Evolutionary conservation across 2,888 invertebrate species (phyloP).

Genomic region (Drosophila setosimentum): DNA sequence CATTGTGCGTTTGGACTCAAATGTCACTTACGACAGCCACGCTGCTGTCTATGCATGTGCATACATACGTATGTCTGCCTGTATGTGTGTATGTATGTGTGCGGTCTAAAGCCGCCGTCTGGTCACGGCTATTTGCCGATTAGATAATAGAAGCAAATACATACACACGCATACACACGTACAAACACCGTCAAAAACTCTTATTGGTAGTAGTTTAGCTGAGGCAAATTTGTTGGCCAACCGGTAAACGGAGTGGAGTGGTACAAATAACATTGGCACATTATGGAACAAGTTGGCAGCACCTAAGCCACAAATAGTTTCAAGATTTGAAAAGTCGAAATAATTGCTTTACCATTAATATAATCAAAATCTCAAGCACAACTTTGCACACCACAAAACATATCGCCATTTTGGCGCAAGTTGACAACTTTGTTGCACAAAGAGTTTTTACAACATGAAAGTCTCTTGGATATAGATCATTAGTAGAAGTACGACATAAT

Average conservation of each 20-base stretch:
- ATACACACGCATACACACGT: conserved; percentile 9
- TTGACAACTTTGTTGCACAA: not conserved
- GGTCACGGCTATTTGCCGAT: conserved; percentile 56
- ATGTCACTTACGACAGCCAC: conserved; percentile 21
- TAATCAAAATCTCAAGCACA: not conserved
- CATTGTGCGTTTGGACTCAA: conserved; percentile 56
- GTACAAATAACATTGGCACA: conserved; percentile 5
- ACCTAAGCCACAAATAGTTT: no score
- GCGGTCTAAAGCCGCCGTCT: conserved; percentile 10
- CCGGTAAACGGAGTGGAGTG: not conserved
- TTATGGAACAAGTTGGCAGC: conserved; percentile 31
- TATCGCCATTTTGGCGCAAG: not conserved
- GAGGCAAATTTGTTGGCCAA: not conserved
- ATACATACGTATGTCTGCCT: no score
- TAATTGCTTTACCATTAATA: not conserved
- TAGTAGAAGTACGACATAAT: not conserved
- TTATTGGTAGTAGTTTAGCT: not conserved
- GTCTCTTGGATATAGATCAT: not conserved
- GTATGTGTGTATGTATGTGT: not conserved
- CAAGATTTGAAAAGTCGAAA: not conserved
- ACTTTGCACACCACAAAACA: not conserved
- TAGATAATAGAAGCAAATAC: conserved; percentile 55
- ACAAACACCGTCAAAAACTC: conserved; percentile 10
- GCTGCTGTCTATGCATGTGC: not conserved
- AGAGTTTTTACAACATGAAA: not conserved